These are phyloP conservation scores for Chiroxiphia lanceolata DNA, from an alignment of 2,797 vertebrate genomes.

Conservation along the genomic window DNA sequence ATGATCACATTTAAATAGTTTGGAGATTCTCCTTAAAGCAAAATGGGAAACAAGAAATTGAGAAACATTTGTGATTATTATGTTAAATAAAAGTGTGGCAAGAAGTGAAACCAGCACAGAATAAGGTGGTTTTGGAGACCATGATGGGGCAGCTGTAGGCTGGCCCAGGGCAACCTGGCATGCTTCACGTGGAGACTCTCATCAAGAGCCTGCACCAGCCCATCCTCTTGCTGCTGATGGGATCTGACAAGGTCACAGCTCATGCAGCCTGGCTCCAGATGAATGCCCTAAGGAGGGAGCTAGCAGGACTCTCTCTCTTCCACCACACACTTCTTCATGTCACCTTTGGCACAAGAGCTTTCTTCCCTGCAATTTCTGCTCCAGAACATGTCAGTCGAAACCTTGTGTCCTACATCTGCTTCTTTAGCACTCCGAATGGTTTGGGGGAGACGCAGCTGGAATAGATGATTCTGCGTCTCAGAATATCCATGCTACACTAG, in stretches of 20 bases:
- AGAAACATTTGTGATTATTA: neutral
- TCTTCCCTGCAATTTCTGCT: neutral
- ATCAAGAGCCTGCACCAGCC: neutral
- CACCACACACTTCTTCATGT: neutral
- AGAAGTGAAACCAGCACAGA: neutral
- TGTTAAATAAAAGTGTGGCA: neutral
- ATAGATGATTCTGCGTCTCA: neutral
- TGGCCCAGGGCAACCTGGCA: neutral
- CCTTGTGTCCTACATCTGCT: neutral
- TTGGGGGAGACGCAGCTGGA: neutral
- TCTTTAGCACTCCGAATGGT: neutral
- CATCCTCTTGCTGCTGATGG: slow-evolving; percentile 2
- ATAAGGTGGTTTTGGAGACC: neutral
- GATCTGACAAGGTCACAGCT: slow-evolving; percentile 43
- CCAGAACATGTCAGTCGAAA: neutral
- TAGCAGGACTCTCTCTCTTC: neutral
- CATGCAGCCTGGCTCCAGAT: neutral
- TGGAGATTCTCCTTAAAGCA: neutral
- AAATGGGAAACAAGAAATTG: neutral
- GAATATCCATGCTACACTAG: neutral
- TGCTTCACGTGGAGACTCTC: neutral
- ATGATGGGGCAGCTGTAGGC: neutral
- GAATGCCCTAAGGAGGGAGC: slow-evolving; percentile 11
- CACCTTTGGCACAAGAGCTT: slow-evolving; percentile 3
- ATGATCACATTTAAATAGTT: slow-evolving; percentile 10